Conservation (phyloP, 2,797 vertebrate genomes). For the Paratrypauchen microcephalus region DNA sequence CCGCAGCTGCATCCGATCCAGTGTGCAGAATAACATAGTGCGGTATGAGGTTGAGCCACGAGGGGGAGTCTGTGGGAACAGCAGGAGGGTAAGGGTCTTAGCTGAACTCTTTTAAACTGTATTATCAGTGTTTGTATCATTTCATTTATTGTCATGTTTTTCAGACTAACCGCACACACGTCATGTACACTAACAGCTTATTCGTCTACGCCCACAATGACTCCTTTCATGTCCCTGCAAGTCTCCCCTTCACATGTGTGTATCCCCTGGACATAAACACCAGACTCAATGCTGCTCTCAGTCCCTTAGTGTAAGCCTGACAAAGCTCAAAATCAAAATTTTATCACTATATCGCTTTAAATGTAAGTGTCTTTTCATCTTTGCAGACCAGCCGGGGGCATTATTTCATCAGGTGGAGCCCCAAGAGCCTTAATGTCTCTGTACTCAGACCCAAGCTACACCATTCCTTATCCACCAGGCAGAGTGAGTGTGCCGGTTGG, state of each 20-base stretch:
- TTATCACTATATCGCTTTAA: not conserved
- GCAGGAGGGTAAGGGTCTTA: constrained; percentile 47
- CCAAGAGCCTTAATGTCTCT: constrained; percentile 69
- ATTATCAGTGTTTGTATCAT: not conserved
- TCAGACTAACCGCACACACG: constrained; percentile 67
- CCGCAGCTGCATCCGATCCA: constrained; percentile 39
- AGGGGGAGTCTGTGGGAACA: constrained; percentile 61
- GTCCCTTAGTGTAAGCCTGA: constrained; percentile 63
- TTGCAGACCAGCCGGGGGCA: constrained; percentile 34
- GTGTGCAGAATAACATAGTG: constrained; percentile 12
- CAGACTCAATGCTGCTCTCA: constrained; percentile 64
- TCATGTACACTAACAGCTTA: constrained; percentile 65
- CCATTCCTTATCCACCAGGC: constrained; percentile 44
- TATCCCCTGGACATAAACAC: constrained; percentile 73
- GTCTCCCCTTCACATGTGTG: constrained; percentile 72
- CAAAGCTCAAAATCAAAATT: not conserved
- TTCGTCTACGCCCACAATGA: constrained; percentile 59
- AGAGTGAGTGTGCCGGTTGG: constrained; percentile 46
- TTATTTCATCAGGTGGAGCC: constrained; percentile 46
- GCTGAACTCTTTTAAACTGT: not conserved
- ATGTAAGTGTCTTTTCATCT: not conserved
- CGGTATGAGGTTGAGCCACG: constrained; percentile 58
- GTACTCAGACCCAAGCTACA: constrained; percentile 65
- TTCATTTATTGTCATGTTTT: constrained; percentile 18
- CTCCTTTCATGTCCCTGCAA: constrained; percentile 62